Percentiles rank a stretch among this genome's conserved stretches.
These are phyloP conservation scores for Mustela nigripes DNA, from an alignment of 2,113 vertebrate genomes.

Conservation along the genomic window DNA sequence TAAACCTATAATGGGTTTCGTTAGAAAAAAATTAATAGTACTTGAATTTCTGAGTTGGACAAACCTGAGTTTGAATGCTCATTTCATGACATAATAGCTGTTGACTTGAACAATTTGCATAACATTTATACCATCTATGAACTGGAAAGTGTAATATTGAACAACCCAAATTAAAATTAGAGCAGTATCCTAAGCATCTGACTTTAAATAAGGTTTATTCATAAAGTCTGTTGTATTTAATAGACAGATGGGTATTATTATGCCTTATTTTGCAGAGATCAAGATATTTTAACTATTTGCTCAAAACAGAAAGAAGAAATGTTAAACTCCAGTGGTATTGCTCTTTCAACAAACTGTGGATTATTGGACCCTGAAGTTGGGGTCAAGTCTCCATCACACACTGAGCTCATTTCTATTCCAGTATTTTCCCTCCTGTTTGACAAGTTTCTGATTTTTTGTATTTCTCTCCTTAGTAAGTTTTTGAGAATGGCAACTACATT, in stretches of 20 bases:
- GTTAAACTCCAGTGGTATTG: neutral
- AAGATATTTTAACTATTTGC: neutral
- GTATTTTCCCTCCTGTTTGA: neutral
- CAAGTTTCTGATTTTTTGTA: neutral
- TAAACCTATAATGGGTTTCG: neutral
- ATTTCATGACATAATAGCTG: neutral
- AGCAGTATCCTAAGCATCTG: neutral
- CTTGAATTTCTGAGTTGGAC: neutral
- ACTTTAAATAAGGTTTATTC: neutral
- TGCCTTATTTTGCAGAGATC: neutral
- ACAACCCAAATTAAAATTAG: neutral
- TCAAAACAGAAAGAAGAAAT: neutral
- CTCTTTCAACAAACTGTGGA: neutral
- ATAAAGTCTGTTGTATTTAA: neutral
- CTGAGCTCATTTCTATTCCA: neutral
- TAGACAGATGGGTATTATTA: neutral
- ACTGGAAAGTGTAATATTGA: neutral
- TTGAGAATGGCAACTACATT: neutral
- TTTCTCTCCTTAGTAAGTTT: neutral
- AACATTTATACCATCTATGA: neutral
- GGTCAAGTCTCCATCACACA: neutral
- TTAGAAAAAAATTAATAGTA: neutral
- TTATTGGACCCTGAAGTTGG: neutral
- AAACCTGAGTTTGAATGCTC: neutral
- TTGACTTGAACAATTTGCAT: too few species aligned